These are phyloP conservation scores for Hemiprocne comata DNA, from an alignment of 2,113 vertebrate species.

Conservation along the genomic window DNA sequence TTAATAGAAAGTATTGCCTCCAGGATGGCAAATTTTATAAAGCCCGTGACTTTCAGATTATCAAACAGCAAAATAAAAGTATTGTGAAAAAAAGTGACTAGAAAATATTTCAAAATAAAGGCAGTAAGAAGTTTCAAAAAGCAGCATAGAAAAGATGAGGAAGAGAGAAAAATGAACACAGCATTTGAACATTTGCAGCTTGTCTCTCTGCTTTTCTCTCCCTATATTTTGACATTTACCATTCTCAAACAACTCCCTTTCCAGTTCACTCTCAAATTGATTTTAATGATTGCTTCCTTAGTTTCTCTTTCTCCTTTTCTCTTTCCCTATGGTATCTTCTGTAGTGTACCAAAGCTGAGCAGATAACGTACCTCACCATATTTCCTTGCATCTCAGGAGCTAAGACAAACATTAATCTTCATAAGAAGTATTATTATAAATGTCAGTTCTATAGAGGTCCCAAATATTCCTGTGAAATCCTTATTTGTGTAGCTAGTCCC, in stretches of 20 bases:
- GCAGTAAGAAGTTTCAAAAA: neutral
- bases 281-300: neutral
- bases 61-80: neutral
- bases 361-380: neutral
- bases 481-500: neutral
- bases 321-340: neutral
- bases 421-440: neutral
- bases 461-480: neutral
- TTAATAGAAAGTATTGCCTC: neutral
- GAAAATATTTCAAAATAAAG: neutral
- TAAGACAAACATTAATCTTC: neutral
- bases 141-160: neutral
- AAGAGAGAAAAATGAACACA: neutral
- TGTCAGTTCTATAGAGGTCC: neutral
- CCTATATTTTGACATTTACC: neutral
- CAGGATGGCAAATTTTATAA: neutral
- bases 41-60: neutral
- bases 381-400: neutral
- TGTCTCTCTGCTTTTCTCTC: neutral
- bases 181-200: neutral
- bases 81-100: neutral
- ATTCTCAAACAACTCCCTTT: neutral
- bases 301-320: neutral
- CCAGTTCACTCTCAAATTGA: neutral
- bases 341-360: neutral